Evolutionary conservation across 2,888 invertebrate species (phyloP).

Genomic region (Synergus umbraculus): DNA sequence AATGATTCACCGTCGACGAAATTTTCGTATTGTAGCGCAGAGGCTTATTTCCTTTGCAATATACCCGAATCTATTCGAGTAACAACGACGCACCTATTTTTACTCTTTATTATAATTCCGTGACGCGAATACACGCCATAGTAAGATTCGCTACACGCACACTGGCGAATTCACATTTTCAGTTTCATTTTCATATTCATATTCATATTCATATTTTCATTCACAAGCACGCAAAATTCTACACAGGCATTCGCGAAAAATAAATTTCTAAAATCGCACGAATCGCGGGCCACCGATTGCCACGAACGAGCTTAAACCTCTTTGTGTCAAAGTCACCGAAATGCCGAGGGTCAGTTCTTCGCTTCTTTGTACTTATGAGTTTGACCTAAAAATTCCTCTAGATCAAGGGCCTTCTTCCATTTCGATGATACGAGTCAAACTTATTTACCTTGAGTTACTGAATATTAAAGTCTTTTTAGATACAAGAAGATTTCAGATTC

Average conservation of each 20-base stretch:
- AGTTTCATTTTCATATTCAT: conserved; percentile 42
- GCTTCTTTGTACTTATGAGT: conserved; percentile 43
- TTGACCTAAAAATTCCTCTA: conserved; percentile 1
- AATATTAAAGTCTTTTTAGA: not conserved
- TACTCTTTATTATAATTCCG: conserved; percentile 22
- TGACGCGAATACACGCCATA: conserved; percentile 7
- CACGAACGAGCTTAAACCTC: conserved; percentile 33
- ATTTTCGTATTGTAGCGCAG: not conserved
- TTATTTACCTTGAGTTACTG: not conserved
- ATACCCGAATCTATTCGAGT: not conserved
- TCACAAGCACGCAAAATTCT: conserved; percentile 56
- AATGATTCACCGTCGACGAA: conserved; percentile 24
- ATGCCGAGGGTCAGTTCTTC: conserved; percentile 48
- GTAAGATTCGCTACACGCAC: conserved; percentile 39
- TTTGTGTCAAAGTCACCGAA: conserved; percentile 41
- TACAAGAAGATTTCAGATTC: not conserved
- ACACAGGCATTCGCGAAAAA: conserved; percentile 64
- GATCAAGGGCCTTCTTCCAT: conserved; percentile 20
- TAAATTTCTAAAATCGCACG: conserved; percentile 66
- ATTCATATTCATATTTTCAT: conserved; percentile 44
- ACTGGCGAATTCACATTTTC: conserved; percentile 44
- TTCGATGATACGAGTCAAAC: conserved; percentile 18
- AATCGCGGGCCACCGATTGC: conserved; percentile 46
- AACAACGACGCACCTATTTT: conserved; percentile 18
- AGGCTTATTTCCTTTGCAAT: not conserved